Base-by-base conservation (phyloP, 37 sponge, comb jelly and placozoan species). In the Ianthella basta region DNA sequence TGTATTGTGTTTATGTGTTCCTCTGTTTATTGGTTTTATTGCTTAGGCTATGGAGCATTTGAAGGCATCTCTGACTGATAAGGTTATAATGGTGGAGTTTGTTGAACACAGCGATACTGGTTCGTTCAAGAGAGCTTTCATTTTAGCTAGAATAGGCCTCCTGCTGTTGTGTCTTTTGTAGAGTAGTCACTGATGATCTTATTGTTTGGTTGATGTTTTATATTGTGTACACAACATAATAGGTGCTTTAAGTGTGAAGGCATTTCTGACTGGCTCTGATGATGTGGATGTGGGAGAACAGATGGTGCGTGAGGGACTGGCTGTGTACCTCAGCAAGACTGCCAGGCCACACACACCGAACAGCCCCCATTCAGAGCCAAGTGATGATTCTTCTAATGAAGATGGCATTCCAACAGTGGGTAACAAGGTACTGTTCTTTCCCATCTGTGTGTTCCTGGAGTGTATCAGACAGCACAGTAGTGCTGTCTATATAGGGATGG, bases 221-320 rank as follows among this genome's bases (percentile, higher is more conserved):
- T n/a, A n/a, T n/a, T n/a, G n/a, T n/a, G n/a, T n/a, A n/a, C n/a
- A n/a, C 8, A 44, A 44, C 50, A 44, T 44, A 44, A 44, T 10
- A 61, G 64, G 29, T 27, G 29, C 64, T 61, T 2, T 61, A 61
- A 5, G 2, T 29, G 64, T 61, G 14, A 61, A 27, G 14, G 64
- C 29, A 27, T 13, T 61, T 61, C 29, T n/a, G 10, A 61, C 64
- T 61, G 64, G 24, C 14, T 29, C 4, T 39, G 78, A 53, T 2
- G 53, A 44, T 6, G 78, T 75, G 78, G 54, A 75, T 75, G 54
- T 75, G 15, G 54, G 78, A 10, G 78, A 75, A 25, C 25, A 75
- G 54, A 36, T 75, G 24, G 53, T 75, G 23, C 16, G 40, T 24
- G 78, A 75, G 40, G 78, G 78, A 18, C 53, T 75, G 25, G 37